These are phyloP conservation scores for Fistularia tabacaria DNA, from an alignment of 2,797 vertebrate genomes.

Conservation along the genomic window DNA sequence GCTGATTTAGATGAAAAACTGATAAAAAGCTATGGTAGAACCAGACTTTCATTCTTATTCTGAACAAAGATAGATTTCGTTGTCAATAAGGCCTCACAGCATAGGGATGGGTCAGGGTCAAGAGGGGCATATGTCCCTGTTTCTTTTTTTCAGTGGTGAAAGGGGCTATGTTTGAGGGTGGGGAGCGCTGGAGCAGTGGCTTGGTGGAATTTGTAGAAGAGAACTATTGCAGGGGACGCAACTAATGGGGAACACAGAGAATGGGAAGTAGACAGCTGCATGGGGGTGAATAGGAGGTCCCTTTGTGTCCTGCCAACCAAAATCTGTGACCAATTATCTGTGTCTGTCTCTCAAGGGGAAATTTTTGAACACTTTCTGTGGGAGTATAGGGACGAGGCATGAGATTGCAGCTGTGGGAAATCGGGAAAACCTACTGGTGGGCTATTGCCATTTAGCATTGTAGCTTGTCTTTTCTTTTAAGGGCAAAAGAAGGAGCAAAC, in stretches of 20 bases:
- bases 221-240: conserved; percentile 27
- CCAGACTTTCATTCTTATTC: no score
- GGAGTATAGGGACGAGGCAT: conserved; percentile 32
- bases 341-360: conserved; percentile 72
- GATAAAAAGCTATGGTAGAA: no score
- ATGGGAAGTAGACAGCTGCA: conserved; percentile 75
- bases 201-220: conserved; percentile 18
- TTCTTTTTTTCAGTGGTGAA: conserved; percentile 65
- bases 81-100: conserved; percentile 59
- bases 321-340: conserved; percentile 84
- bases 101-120: conserved; percentile 65
- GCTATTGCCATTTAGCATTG: neutral
- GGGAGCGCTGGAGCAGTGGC: conserved; percentile 23
- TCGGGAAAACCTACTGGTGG: neutral
- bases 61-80: conserved; percentile 12
- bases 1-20: no score
- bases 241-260: conserved; percentile 46
- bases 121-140: conserved; percentile 53
- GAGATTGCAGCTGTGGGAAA: conserved; percentile 28
- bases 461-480: conserved; percentile 4
- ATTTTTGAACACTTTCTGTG: conserved; percentile 62
- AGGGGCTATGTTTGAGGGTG: conserved; percentile 55
- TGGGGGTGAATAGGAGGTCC: conserved; percentile 75
- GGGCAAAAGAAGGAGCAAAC: neutral
- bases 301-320: conserved; percentile 77